Percentiles rank a stretch among this genome's conserved stretches.
These are phyloP conservation scores for Gorsachius goisagi DNA, from an alignment of 2,113 vertebrate species.

Conservation along the genomic window DNA sequence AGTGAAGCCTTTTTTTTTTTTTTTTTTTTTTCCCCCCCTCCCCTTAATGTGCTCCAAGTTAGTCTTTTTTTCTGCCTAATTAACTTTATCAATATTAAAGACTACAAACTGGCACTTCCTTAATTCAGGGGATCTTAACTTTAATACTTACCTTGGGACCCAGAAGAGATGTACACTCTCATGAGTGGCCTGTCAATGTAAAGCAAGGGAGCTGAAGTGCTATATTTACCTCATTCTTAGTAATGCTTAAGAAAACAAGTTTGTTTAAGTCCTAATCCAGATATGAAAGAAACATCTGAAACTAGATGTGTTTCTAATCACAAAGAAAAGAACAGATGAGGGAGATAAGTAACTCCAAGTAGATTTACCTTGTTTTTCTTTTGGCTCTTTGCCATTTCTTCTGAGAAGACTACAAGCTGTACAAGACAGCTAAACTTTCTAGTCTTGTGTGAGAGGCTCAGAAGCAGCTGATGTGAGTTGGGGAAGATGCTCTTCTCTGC, in stretches of 20 bases:
- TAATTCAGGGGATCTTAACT: background rate
- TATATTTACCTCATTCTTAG: background rate
- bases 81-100: conserved; percentile 37
- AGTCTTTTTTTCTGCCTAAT: background rate
- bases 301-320: background rate
- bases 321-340: background rate
- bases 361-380: background rate
- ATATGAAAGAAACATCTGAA: background rate
- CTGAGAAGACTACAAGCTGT: background rate
- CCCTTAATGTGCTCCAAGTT: background rate
- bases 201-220: background rate
- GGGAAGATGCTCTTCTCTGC: background rate
- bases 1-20: background rate
- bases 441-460: background rate
- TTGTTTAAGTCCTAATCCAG: background rate
- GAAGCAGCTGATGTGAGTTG: background rate
- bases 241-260: background rate
- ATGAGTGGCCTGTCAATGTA: background rate
- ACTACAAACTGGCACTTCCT: background rate
- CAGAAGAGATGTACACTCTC: background rate
- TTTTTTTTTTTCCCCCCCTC: too few species aligned
- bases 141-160: background rate
- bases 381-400: background rate
- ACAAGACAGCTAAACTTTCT: background rate
- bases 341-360: background rate